Percentiles rank a stretch among this genome's conserved stretches.
Conservation (phyloP, 92 coral and sea anemone genomes). For the Diadumene lineata region DNA sequence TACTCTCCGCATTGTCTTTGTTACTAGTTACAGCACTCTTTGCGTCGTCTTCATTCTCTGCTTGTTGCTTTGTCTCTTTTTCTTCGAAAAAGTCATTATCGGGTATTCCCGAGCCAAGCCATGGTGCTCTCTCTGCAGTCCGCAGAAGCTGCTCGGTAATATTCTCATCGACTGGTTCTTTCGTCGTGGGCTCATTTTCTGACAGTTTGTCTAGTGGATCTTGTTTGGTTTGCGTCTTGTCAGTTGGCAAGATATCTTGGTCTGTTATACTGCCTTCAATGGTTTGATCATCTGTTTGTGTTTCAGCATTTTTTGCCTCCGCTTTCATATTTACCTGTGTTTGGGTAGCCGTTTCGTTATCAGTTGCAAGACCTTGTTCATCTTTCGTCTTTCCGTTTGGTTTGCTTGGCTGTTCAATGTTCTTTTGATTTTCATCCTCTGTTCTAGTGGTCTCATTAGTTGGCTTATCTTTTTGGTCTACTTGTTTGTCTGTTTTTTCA, state of each 20-base stretch:
- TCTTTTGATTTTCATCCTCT: not conserved
- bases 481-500: not conserved
- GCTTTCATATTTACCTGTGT: not conserved
- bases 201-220: not conserved
- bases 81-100: not conserved
- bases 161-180: not conserved
- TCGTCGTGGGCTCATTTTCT: not conserved
- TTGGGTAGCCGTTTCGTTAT: not conserved
- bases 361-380: not conserved
- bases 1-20: not conserved
- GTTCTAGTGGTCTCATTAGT: not conserved
- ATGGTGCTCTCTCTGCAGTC: not conserved
- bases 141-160: not conserved
- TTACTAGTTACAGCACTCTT: not conserved
- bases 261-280: not conserved
- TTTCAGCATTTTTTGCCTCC: slow-evolving; percentile 1
- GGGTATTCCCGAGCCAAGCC: not conserved
- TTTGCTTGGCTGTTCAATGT: not conserved
- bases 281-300: slow-evolving; percentile 8
- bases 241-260: not conserved
- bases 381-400: not conserved
- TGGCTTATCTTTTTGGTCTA: too few species aligned
- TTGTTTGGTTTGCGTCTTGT: not conserved
- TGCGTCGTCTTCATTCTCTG: not conserved
- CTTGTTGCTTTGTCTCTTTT: not conserved